phyloP scores from a whole-genome alignment of 2,797 vertebrate species.

The Rousettus madagascariensis region DNA sequence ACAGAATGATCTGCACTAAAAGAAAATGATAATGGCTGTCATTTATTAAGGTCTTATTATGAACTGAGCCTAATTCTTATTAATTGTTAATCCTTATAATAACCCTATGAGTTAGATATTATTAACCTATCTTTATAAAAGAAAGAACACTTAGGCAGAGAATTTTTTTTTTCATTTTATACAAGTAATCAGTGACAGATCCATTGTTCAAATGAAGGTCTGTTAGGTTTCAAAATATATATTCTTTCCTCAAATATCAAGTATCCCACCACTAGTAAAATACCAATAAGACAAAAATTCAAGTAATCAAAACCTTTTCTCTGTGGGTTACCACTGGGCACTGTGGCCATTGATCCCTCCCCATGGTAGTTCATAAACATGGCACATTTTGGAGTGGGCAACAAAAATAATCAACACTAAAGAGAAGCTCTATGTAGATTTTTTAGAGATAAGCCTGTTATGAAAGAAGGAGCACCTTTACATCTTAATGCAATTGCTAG shows the following conservation, averaged over 20 bases:
- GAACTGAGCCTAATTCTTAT: background rate
- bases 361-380: background rate
- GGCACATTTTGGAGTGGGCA: background rate
- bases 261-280: background rate
- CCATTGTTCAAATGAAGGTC: constrained; percentile 14
- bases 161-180: constrained; percentile 20
- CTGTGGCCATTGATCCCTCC: background rate
- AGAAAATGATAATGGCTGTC: constrained; percentile 17
- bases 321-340: background rate
- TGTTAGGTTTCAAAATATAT: background rate
- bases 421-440: background rate
- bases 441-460: background rate
- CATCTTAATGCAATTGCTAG: background rate
- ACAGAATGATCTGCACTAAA: background rate
- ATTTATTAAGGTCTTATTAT: constrained; percentile 39
- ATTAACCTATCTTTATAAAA: constrained; percentile 47
- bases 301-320: background rate
- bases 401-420: background rate
- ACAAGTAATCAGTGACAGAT: background rate
- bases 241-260: background rate
- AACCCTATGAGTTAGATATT: background rate
- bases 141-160: background rate
- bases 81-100: constrained; percentile 61
- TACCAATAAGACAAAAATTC: background rate
- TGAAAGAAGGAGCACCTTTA: background rate